Base-by-base conservation (phyloP, 2,113 vertebrate species). In the Piprites chloris region DNA sequence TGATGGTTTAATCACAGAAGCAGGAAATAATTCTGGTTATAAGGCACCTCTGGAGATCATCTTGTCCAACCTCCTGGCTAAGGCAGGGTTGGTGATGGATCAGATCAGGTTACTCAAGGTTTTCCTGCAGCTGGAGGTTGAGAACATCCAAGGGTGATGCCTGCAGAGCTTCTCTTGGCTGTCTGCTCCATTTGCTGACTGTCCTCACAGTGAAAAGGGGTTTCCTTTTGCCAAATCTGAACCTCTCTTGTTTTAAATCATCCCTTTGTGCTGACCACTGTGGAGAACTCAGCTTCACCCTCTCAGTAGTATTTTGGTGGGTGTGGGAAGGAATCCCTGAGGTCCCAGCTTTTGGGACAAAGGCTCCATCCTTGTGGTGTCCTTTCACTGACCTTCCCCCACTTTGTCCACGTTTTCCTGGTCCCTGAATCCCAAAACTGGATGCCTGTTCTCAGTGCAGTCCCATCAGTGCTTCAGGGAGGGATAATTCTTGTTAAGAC, bases 301-400 rank as follows among this genome's bases (percentile, higher is more conserved):
- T 37, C 37, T 69, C 50, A 20, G 0, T 8, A 8, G 32, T 0
- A 0, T 24, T 76, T 65, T 49, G 52, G 24, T 37, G 81, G n/a
- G 17, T 66, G 21, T 53, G 78, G 67, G 18, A 74, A 35, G 72
- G 37, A 50, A 81, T 8, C n/a, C 50, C 4, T 27, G 28, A 74
- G 37, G 9, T 92, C 46, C 41, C 46, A 82, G 13, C 11, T 52
- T 55, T 5, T 23, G 35, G 62, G 12, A 47, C 9, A 42, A 41
- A 3, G 35, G 33, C 37, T 63, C 15, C 47, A 58, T 19, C 9
- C 2, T 41, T 0, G 0, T 68, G 39, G 27, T 78, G 52, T 4
- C 37, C 11, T 13, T 67, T 12, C 13, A 3, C 47, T 85, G 30
- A 32, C 16, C 32, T 21, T 66, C 14, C 15, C 85, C 15, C 21